Conservation (phyloP, 1,140 invertebrate species). For the Neuroterus valhalla region DNA sequence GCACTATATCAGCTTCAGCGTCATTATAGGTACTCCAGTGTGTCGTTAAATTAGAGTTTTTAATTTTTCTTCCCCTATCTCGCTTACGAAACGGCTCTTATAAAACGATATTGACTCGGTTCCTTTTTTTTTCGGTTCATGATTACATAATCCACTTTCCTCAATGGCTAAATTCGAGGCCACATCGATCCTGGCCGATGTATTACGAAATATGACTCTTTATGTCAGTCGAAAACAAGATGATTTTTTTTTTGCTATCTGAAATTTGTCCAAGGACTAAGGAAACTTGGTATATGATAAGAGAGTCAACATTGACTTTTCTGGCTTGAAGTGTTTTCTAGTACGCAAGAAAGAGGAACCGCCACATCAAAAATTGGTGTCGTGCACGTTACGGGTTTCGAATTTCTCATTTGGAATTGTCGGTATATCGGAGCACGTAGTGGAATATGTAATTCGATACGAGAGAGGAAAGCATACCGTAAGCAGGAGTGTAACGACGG, state of each 20-base stretch:
- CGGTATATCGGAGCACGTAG: slow-evolving; percentile 38
- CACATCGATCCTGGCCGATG: neutral
- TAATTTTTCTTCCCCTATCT: neutral
- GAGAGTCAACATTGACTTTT: neutral
- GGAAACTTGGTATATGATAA: too few relatives aligned
- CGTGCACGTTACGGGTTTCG: slow-evolving; percentile 43
- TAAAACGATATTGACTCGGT: neutral
- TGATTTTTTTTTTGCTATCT: too few relatives aligned
- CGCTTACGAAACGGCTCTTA: neutral
- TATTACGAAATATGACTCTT: neutral
- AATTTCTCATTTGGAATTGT: slow-evolving; percentile 57
- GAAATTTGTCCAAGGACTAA: too few relatives aligned
- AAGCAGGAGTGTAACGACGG: slow-evolving; percentile 28
- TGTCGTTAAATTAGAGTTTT: neutral
- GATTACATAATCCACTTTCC: neutral
- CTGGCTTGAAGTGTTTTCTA: neutral
- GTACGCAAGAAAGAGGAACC: neutral
- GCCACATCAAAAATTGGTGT: slow-evolving; percentile 14
- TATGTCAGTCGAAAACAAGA: too few relatives aligned
- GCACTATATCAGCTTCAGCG: neutral
- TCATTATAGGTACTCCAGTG: neutral
- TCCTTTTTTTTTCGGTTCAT: neutral
- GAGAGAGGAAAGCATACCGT: slow-evolving; percentile 39
- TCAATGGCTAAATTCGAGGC: neutral
- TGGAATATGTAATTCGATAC: slow-evolving; percentile 59